Conservation (phyloP, 1,140 invertebrate species). For the Danaus melanippus region DNA sequence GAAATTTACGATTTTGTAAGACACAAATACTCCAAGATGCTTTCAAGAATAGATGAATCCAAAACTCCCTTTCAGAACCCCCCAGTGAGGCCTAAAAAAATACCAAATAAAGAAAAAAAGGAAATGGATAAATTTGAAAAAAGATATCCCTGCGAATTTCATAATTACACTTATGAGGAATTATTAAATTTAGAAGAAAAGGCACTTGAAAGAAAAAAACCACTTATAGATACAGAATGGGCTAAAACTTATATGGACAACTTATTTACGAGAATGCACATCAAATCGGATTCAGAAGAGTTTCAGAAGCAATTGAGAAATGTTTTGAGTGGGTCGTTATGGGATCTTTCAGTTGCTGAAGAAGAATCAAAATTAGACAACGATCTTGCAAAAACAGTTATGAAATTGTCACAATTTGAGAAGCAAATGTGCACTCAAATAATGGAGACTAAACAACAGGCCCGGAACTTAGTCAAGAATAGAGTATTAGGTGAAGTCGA, state of each 20-base stretch:
- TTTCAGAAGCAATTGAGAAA: conserved; percentile 58
- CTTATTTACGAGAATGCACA: conserved; percentile 41
- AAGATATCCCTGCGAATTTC: conserved; percentile 48
- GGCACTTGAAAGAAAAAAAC: conserved; percentile 36
- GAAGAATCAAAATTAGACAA: conserved; percentile 69
- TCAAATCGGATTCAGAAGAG: conserved; percentile 50
- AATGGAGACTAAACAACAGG: conserved; percentile 73
- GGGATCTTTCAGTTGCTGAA: conserved; percentile 54
- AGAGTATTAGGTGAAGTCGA: conserved; percentile 64
- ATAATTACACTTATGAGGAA: conserved; percentile 55
- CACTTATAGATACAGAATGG: conserved; percentile 47
- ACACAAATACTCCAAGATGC: conserved; percentile 52
- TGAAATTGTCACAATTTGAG: conserved; percentile 75
- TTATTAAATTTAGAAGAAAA: conserved; percentile 48
- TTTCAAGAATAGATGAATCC: conserved; percentile 38
- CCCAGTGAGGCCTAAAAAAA: conserved; percentile 16
- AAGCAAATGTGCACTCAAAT: conserved; percentile 76
- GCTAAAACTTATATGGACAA: conserved; percentile 51
- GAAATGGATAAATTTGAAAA: conserved; percentile 54
- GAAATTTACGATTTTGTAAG: conserved; percentile 51
- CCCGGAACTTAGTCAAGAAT: conserved; percentile 69
- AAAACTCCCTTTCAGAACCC: conserved; percentile 26
- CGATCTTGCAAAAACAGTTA: conserved; percentile 68
- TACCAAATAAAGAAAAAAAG: conserved; percentile 37
- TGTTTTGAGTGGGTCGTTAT: conserved; percentile 46